Base-by-base conservation (phyloP, 2,113 vertebrate species). In the Dipodomys stephensi region DNA sequence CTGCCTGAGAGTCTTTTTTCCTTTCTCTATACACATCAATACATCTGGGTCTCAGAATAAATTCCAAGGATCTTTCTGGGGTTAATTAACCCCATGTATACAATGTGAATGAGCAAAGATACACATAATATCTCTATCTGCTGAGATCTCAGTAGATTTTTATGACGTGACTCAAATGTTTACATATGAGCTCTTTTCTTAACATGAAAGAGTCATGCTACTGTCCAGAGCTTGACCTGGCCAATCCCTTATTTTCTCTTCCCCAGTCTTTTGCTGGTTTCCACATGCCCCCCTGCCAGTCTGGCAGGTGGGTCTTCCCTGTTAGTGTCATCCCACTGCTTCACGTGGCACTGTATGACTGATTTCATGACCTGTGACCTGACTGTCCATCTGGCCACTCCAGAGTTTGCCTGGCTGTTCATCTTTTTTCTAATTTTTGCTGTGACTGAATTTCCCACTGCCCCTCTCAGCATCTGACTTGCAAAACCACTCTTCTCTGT, bases 351-450 rank as follows among this genome's bases (percentile, higher is more conserved):
- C 86, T 30, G 57, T 78, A 64, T 95, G 93, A 96, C 96, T 95
- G 95, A 95, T 95, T 96, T 79, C 79, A 94, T 95, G 95, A 96
- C 97, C 96, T 96, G 91, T 97, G 96, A 96, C 94, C 96, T 1
- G 60, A 87, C 79, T 93, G 95, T 92, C 97, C 97, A 97, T 97
- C 96, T 97, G 96, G 94, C 65, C 68, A 85, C 74, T 95, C 72
- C 92, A 86, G 93, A 87, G 80, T 74, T 92, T 2, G 23, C 85
- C 57, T 0, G 57, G 83, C 76, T 83, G 30, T 93, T 95, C 81
- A 80, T 44, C 62, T 74, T 57, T 57, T 16, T 57, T 49, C 12
- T 87, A 39, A 39, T 81, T 68, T 93, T 79, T 95, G 85, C 95
- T 95, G 83, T 84, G 88, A 88, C 96, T 95, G 96, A 94, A 94